Evolutionary conservation across 2,797 vertebrate species (phyloP), one percentile per base, ranked within the genome.

Genomic region (Clarias fuscus): DNA sequence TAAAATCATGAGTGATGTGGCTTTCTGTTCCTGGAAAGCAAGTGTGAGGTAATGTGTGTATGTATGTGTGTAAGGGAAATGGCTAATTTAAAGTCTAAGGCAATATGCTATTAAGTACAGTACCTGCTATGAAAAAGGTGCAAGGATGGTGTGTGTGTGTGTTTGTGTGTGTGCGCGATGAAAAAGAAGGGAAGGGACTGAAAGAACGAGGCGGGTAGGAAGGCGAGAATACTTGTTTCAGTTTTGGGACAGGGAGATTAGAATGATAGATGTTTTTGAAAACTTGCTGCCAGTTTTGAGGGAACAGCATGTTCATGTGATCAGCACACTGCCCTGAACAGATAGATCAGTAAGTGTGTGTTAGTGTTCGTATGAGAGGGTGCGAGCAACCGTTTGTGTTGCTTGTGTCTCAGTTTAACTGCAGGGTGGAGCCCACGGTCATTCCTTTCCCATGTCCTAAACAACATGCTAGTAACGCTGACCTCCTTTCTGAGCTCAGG

Each of bases 251-350:
- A 20, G 27, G 78, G 53, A 75, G 61, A 65, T 76, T 15, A 30
- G 20, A 59, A 20, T 37, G 65, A 33, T 71, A n/a, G n/a, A n/a
- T 71, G 77, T 71, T 85, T 84, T 62, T 13, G 33, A 68, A 58
- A 59, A 43, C 71, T 77, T 83, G 48, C 59, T 82, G 75, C 73
- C 85, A 87, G 22, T 7, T 61, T 76, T 37, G 43, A 58, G 24
- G 58, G 71, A 86, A 53, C 61, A 84, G 59, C 78, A 77, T 48
- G 62, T 64, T 61, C 67, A 68, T 65, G 84, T 48, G 82, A 88
- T 89, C 82, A 73, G 86, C 59, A 79, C 11, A 33, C 79, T 18
- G 22, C 72, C 79, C 84, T 88, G 71, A 71, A 61, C 59, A 56
- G 53, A 86, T 87, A 84, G 71, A n/a, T n/a, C n/a, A n/a, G n/a